Evolutionary conservation across 2,113 vertebrate species (phyloP).

Genomic region (Gasterosteus aculeatus): DNA sequence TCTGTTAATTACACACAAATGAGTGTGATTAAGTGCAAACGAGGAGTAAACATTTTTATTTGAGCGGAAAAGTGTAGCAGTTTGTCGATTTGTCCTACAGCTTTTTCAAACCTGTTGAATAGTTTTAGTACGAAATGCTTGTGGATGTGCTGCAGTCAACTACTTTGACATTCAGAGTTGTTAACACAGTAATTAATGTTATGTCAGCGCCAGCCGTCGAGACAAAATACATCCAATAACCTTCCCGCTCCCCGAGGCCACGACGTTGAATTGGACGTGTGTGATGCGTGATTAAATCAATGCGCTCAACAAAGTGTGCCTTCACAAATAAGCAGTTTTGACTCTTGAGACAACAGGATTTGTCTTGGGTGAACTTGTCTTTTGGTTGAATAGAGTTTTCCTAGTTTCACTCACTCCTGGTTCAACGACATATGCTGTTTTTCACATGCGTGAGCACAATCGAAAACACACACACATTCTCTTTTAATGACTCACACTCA

Average conservation of each 20-base stretch:
- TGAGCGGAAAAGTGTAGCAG: not conserved
- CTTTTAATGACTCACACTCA: not conserved
- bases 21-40: not conserved
- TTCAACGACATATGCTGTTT: conserved; percentile 37
- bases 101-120: not conserved
- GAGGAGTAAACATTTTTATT: not conserved
- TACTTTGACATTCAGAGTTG: not conserved
- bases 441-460: not conserved
- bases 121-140: not conserved
- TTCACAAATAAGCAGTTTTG: not conserved
- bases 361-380: not conserved
- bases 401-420: not conserved
- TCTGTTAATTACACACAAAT: not conserved
- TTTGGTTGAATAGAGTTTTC: not conserved
- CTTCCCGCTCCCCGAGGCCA: not conserved
- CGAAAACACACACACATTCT: not conserved
- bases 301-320: not conserved
- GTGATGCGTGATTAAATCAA: conserved; percentile 24
- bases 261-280: conserved; percentile 13
- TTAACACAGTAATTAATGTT: conserved; percentile 6
- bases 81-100: not conserved
- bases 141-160: not conserved
- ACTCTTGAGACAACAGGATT: not conserved
- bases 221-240: not conserved
- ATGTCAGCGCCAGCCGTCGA: not conserved